A percentile compares a stretch with the other conserved stretches of the same genome.
Evolutionary conservation across 2,113 vertebrate species (phyloP).

Genomic region (Megaceryle maxima): DNA sequence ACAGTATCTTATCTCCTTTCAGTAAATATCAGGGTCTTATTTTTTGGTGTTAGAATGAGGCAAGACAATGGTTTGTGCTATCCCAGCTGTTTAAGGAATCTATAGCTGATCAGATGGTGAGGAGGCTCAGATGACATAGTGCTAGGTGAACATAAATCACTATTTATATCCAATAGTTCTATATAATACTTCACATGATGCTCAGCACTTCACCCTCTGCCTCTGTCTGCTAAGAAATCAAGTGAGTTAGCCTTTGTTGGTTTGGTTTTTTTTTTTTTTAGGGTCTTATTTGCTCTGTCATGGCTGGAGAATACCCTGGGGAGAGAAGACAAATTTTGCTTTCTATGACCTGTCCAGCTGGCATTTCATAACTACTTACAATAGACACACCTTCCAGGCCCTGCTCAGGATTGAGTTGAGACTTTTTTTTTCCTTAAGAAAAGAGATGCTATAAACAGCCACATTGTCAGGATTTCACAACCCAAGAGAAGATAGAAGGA

Average conservation of each 20-base stretch:
- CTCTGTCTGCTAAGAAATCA: background rate
- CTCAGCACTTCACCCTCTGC: background rate
- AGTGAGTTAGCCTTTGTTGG: background rate
- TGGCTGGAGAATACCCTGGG: background rate
- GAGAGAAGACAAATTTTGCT: background rate
- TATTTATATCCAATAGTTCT: slow-evolving; percentile 24
- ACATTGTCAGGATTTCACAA: background rate
- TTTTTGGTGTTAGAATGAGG: background rate
- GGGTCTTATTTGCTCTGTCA: background rate
- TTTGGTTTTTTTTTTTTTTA: slow-evolving; percentile 9
- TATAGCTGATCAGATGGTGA: slow-evolving; percentile 10
- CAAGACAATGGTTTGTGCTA: background rate
- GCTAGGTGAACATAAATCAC: background rate
- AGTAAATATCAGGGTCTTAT: background rate
- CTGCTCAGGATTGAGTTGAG: background rate
- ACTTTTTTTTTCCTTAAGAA: background rate
- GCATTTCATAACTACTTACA: background rate
- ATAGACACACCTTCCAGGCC: background rate
- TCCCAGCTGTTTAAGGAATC: background rate
- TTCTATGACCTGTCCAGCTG: background rate
- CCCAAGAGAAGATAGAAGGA: background rate
- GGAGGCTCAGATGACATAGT: background rate
- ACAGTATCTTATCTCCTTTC: background rate
- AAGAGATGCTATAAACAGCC: background rate
- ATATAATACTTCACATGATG: slow-evolving; percentile 2